These are phyloP conservation scores for Leucopsar rothschildi DNA, from an alignment of 2,113 vertebrate genomes.

Conservation along the genomic window DNA sequence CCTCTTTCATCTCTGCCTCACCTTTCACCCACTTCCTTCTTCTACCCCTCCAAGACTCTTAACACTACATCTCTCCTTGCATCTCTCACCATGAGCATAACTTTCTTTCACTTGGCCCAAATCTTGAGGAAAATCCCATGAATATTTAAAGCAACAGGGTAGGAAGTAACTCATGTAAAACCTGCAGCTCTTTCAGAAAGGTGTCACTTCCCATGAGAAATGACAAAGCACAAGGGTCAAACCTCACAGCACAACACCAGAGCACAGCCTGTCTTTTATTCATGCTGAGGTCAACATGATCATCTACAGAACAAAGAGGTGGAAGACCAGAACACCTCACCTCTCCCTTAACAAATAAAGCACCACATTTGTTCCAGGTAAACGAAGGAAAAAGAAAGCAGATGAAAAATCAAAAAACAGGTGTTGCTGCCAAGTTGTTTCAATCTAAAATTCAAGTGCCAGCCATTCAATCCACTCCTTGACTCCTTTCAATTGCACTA, in stretches of 20 bases:
- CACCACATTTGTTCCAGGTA: background rate
- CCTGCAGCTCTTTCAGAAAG: background rate
- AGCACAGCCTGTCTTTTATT: background rate
- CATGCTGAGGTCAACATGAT: accelerated
- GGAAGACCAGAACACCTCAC: background rate
- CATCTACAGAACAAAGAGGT: background rate
- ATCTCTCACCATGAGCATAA: background rate
- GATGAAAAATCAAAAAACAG: background rate
- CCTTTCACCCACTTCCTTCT: background rate
- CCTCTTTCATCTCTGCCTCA: background rate
- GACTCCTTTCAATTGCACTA: background rate
- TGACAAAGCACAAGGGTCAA: background rate
- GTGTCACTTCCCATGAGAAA: background rate
- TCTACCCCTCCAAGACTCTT: background rate
- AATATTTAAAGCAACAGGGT: background rate
- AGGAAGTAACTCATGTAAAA: background rate
- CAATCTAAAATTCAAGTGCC: background rate
- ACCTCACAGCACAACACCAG: background rate
- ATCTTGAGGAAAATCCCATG: background rate
- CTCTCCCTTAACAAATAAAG: background rate
- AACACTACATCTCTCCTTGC: background rate
- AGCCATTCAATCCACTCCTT: background rate
- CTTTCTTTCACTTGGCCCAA: background rate
- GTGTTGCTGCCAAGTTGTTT: background rate
- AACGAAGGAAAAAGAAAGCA: background rate